phyloP scores from a whole-genome alignment of 2,888 invertebrate genomes.

The Hemaris fuciformis region DNA sequence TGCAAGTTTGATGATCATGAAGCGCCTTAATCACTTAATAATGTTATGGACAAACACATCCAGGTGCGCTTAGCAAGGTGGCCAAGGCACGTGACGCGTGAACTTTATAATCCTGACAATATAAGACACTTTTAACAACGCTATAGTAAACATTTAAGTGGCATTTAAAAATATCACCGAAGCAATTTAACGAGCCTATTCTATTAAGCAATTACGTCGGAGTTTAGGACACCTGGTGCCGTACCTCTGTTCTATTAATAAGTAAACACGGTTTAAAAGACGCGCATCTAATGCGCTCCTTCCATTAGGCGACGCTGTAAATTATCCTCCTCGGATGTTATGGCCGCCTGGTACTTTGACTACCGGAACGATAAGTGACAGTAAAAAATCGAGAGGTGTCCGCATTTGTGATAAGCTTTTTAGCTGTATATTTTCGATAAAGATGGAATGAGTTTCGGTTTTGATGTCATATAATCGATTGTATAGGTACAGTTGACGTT shows the following conservation, averaged over 20 bases:
- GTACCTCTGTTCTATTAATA: conserved; percentile 73
- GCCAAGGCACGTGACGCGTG: background rate
- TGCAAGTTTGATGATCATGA: too few species aligned
- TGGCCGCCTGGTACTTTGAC: conserved; percentile 57
- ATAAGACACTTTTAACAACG: background rate
- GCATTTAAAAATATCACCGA: conserved; percentile 43
- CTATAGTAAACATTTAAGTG: conserved; percentile 12
- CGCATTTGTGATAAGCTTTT: conserved; percentile 18
- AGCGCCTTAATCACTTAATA: too few species aligned
- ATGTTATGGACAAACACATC: too few species aligned
- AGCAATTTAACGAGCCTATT: conserved; percentile 52
- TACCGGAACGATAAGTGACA: conserved; percentile 32
- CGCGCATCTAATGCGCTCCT: conserved; percentile 70
- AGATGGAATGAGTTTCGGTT: background rate
- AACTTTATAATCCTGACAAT: background rate
- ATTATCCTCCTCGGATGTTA: conserved; percentile 66
- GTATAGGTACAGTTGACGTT: background rate
- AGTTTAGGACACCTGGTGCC: conserved; percentile 64
- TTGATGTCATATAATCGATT: background rate
- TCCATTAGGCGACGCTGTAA: conserved; percentile 75
- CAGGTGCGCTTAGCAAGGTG: background rate
- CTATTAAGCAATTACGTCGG: conserved; percentile 66
- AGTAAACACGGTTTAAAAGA: conserved; percentile 62
- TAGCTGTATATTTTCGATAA: background rate
- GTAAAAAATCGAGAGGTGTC: conserved; percentile 29